These are phyloP conservation scores for Ciconia stormi DNA, from an alignment of 2,113 vertebrate genomes.

Conservation along the genomic window DNA sequence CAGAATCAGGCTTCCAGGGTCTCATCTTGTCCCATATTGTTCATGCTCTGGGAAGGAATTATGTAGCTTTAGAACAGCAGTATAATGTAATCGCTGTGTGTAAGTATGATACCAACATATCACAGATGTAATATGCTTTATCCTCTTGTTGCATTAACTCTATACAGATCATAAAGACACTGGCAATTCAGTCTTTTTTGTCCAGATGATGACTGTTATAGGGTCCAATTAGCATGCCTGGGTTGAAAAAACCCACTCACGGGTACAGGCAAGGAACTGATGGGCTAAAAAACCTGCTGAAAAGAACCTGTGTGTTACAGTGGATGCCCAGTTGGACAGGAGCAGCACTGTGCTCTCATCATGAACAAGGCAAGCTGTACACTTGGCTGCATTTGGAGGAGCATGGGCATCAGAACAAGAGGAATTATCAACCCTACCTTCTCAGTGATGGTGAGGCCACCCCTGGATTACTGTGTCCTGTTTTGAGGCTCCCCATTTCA, in stretches of 20 bases:
- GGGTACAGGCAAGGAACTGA: background rate
- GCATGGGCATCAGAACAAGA: background rate
- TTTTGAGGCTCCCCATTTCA: background rate
- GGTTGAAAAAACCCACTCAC: background rate
- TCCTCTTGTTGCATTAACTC: background rate
- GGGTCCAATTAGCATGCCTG: background rate
- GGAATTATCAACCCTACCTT: background rate
- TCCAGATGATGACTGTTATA: background rate
- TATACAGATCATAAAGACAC: background rate
- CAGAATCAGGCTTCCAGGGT: background rate
- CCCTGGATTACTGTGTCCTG: background rate
- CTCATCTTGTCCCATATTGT: background rate
- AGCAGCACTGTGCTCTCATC: background rate
- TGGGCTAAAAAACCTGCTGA: background rate
- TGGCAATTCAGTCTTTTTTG: background rate
- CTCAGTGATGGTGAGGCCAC: background rate
- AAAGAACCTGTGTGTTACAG: background rate
- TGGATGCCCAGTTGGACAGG: background rate
- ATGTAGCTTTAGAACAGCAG: background rate
- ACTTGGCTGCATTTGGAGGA: background rate
- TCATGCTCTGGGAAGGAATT: background rate
- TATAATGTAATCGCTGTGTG: background rate
- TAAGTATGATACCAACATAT: background rate
- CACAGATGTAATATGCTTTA: background rate
- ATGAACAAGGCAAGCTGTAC: background rate